A percentile compares a stretch with the other conserved stretches of the same genome.
phyloP scores from a whole-genome alignment of 2,797 vertebrate species.

The Tenualosa ilisha region DNA sequence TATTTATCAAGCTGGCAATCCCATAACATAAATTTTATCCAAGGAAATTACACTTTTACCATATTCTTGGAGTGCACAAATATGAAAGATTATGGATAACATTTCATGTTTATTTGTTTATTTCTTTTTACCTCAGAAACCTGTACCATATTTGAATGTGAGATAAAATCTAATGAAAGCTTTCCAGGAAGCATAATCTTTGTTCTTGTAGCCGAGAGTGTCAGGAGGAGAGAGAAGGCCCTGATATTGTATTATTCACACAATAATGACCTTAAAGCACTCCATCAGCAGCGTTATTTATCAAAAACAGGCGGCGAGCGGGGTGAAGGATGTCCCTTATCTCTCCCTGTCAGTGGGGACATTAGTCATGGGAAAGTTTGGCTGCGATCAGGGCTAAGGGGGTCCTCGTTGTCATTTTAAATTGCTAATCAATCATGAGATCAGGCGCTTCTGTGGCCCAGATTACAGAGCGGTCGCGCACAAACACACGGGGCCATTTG shows the following conservation, averaged over 20 bases:
- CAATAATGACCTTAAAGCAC: conserved; percentile 83
- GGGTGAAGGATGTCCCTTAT: conserved; percentile 91
- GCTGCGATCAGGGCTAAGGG: conserved; percentile 84
- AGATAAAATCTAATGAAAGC: not conserved
- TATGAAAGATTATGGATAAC: not conserved
- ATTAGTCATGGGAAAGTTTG: conserved; percentile 92
- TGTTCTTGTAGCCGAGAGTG: conserved; percentile 18
- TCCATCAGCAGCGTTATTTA: conserved; percentile 90
- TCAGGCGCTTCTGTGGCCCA: conserved; percentile 80
- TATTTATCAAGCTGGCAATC: not conserved
- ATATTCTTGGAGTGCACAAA: not conserved
- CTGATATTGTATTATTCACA: conserved; percentile 79
- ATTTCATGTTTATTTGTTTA: not conserved
- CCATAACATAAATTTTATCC: not conserved
- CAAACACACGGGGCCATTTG: conserved; percentile 89
- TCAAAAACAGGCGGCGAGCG: conserved; percentile 84
- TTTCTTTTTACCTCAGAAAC: not conserved
- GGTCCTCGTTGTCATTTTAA: conserved; percentile 87
- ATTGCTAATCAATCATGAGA: conserved; percentile 97
- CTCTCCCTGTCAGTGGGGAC: conserved; percentile 89
- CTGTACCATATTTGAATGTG: not conserved
- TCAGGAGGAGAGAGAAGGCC: conserved; percentile 45
- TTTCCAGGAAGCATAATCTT: conserved; percentile 1
- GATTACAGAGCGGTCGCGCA: conserved; percentile 80
- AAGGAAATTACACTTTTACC: not conserved